phyloP scores from a whole-genome alignment of 2,113 vertebrate genomes.

The Oreamnos americanus region DNA sequence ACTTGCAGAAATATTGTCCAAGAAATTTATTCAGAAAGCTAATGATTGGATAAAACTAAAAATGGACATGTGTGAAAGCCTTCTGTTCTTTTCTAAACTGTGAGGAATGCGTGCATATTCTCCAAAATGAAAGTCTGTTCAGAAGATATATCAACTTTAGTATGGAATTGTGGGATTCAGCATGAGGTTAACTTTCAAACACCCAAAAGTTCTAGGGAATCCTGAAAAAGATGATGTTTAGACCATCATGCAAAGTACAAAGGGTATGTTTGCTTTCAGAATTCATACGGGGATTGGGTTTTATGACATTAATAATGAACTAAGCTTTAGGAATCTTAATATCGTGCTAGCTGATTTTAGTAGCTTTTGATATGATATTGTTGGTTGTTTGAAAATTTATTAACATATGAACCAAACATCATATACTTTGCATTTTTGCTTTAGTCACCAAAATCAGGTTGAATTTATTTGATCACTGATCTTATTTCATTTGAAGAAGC shows the following conservation, averaged over 20 bases:
- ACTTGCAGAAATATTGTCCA: conserved; percentile 85
- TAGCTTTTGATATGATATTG: conserved; percentile 23
- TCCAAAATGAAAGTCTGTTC: conserved; percentile 45
- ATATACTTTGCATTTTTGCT: conserved; percentile 63
- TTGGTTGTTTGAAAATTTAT: conserved; percentile 49
- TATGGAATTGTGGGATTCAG: conserved; percentile 19
- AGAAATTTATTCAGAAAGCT: conserved; percentile 84
- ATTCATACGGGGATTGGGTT: conserved; percentile 30
- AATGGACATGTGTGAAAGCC: conserved; percentile 86
- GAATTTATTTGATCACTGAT: conserved; percentile 44
- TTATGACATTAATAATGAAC: conserved; percentile 69
- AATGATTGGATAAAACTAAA: conserved; percentile 87
- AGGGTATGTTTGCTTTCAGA: not conserved
- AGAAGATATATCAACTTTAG: conserved; percentile 46
- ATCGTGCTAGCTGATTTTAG: conserved; percentile 55
- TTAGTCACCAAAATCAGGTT: conserved; percentile 66
- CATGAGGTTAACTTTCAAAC: conserved; percentile 23
- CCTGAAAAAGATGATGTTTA: not conserved
- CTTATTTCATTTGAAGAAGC: conserved; percentile 47
- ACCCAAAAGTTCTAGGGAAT: not conserved
- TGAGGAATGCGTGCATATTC: conserved; percentile 69
- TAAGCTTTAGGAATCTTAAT: conserved; percentile 55
- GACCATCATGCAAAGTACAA: not conserved
- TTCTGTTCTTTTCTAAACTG: conserved; percentile 84
- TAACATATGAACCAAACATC: conserved; percentile 51